Base-by-base conservation (phyloP, 2,797 vertebrate genomes). In the Fringilla coelebs region DNA sequence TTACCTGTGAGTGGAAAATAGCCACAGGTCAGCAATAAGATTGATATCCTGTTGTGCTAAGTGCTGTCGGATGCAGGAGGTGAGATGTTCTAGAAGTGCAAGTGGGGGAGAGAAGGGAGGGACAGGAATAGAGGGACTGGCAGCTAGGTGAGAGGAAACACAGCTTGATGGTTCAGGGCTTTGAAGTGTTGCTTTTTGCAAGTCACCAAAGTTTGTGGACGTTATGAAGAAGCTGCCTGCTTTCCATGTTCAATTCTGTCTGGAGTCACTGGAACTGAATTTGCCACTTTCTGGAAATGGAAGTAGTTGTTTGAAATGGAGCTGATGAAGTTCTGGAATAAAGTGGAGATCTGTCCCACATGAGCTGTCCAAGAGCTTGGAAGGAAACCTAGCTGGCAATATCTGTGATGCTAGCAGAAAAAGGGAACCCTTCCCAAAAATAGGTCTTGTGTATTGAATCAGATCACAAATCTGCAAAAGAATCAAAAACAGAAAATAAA, bases 401-500 rank as follows among this genome's bases (percentile, higher is more conserved):
- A 54, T 24, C 60, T 61, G 32, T 52, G 32, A 61, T 55, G 11
- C 26, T 79, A 40, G 48, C 48, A 60, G n/a, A 60, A 91, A 90
- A 71, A 21, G 46, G 4, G 5, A 71, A 21, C 13, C 2, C 7
- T 66, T 78, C 32, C 14, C 48, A 54, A 62, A 62, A 77, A 31
- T 13, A 78, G 31, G 49, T 58, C 55, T 22, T 22, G 13, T 54
- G 11, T 78, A 26, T 31, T 76, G 51, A 84, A 76, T 32, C 34
- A 81, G 55, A 79, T 84, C 40, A 86, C 43, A 90, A 48, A 81
- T 40, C 52, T 75, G 38, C 51, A 46, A 63, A 88, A 85, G 26
- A 71, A 36, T 34, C 9, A 17, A n/a, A 57, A 43, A 38, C 24
- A 71, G 25, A 43, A 61, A 31, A 41, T 10, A 45, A 19, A 48